A percentile compares a stretch with the other conserved stretches of the same genome.
Conservation (phyloP, 2,797 vertebrate species). For the Leucoraja ocellata region DNA sequence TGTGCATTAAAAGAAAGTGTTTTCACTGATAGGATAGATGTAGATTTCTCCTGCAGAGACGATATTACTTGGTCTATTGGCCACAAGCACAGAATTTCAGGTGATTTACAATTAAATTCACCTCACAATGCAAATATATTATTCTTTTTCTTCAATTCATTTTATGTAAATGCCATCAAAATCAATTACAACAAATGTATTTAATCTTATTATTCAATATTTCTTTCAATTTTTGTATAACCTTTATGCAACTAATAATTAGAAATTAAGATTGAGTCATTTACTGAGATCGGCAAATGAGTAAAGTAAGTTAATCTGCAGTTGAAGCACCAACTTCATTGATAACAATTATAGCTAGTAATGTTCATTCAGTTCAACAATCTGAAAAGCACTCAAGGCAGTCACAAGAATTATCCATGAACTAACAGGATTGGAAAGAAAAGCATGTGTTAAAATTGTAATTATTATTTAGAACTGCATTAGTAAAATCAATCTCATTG, state of each 20-base stretch:
- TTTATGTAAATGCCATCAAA: neutral
- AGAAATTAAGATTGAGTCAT: neutral
- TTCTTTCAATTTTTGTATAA: neutral
- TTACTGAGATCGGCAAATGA: neutral
- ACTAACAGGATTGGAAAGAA: neutral
- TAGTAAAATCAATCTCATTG: neutral
- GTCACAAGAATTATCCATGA: neutral
- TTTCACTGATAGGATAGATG: neutral
- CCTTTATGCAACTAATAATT: neutral
- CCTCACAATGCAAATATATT: neutral
- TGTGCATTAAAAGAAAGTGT: neutral
- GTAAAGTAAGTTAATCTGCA: neutral
- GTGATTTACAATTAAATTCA: neutral
- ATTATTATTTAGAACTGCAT: conserved; percentile 3
- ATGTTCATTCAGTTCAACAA: neutral
- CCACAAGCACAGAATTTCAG: neutral
- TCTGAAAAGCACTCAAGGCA: neutral
- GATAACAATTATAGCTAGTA: neutral
- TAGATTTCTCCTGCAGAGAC: neutral
- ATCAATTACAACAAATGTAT: neutral
- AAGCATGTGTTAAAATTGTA: neutral
- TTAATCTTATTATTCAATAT: neutral
- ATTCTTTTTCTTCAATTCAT: neutral
- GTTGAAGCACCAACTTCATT: neutral
- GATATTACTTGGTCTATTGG: neutral